Conservation (phyloP, 2,888 invertebrate species). For the Cremastobaeus sp. region DNA sequence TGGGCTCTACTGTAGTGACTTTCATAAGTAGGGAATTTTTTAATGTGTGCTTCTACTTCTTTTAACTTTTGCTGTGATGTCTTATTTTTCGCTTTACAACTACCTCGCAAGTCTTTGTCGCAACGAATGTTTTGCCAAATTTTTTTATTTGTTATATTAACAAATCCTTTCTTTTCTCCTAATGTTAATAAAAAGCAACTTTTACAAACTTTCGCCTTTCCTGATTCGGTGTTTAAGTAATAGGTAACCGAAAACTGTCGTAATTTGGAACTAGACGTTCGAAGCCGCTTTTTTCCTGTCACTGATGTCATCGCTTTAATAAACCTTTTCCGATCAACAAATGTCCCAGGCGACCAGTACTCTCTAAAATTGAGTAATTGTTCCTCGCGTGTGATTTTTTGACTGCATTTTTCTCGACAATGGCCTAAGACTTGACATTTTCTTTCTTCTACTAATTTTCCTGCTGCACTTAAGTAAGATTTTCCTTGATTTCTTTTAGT, state of each 20-base stretch:
- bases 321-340: conserved; percentile 1
- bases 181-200: conserved; percentile 6
- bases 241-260: conserved; percentile 4
- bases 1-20: too few relatives aligned
- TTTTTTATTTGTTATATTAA: neutral
- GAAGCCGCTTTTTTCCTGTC: neutral
- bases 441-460: neutral
- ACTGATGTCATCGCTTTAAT: conserved; percentile 5
- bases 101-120: conserved; percentile 1
- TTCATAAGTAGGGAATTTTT: too few relatives aligned
- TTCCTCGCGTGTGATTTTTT: conserved; percentile 5
- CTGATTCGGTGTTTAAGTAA: conserved; percentile 6
- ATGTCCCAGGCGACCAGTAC: conserved; percentile 2
- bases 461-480: neutral
- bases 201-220: conserved; percentile 6
- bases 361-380: conserved; percentile 4
- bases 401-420: conserved; percentile 1
- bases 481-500: neutral
- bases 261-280: neutral
- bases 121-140: too few relatives aligned
- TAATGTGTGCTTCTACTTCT: neutral
- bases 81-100: neutral
- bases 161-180: neutral
- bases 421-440: neutral
- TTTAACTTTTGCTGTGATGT: neutral